A percentile compares a stretch with the other conserved stretches of the same genome.
These are phyloP conservation scores for Eubasilissa splendida DNA, from an alignment of 2,888 invertebrate species.

Conservation along the genomic window DNA sequence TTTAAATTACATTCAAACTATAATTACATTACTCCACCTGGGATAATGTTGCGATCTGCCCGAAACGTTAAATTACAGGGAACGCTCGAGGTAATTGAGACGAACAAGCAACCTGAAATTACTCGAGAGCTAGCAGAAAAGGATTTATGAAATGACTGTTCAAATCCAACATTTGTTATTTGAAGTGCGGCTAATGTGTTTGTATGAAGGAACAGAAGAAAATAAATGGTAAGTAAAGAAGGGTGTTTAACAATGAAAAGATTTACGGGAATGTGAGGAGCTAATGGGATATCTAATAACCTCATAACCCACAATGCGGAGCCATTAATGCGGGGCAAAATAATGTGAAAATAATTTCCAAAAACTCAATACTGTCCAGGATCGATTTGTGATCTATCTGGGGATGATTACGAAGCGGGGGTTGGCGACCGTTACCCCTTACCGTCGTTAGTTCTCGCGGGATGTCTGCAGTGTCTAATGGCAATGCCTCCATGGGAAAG, in stretches of 20 bases:
- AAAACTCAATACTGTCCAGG: too few relatives aligned
- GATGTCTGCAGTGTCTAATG: conserved; percentile 20
- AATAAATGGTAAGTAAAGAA: conserved; percentile 16
- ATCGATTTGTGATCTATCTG: not conserved
- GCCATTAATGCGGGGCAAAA: not conserved
- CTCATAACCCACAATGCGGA: not conserved
- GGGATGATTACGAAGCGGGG: conserved; percentile 13
- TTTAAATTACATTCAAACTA: too few relatives aligned
- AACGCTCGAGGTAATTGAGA: not conserved
- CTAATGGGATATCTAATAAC: not conserved
- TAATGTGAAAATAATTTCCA: too few relatives aligned
- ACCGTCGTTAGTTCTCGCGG: conserved; percentile 2
- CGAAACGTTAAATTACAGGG: not conserved
- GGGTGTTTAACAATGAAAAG: conserved; percentile 11
- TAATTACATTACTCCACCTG: not conserved
- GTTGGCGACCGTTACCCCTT: conserved; percentile 24
- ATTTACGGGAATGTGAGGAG: not conserved
- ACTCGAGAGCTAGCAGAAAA: not conserved
- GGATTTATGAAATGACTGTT: not conserved
- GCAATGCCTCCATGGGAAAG: conserved; percentile 20
- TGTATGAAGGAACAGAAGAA: conserved; percentile 2
- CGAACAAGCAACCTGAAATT: conserved; percentile 20
- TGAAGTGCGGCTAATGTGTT: conserved; percentile 15
- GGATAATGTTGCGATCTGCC: not conserved
- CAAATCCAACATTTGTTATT: not conserved